phyloP scores from a whole-genome alignment of 1,140 invertebrate genomes.

The Acromyrmex charruanus region DNA sequence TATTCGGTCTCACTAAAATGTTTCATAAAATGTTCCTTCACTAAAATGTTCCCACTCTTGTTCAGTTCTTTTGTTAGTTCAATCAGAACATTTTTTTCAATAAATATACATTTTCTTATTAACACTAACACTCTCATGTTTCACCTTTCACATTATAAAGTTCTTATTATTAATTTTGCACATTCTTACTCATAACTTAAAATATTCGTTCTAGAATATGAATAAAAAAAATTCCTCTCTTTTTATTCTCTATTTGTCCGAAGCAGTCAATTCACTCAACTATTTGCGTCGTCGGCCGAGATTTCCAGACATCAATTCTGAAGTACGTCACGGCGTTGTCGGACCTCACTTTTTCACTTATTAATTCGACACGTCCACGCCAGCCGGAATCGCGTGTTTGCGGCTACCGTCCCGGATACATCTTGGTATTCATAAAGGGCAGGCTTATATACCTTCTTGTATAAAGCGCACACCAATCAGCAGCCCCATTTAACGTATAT shows the following conservation, averaged over 20 bases:
- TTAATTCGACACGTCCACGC: conserved; percentile 74
- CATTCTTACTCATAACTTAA: background rate
- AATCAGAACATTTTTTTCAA: too few relatives aligned
- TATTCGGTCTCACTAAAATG: too few relatives aligned
- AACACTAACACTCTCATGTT: background rate
- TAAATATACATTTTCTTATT: background rate
- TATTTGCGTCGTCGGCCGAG: conserved; percentile 25
- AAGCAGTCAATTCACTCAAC: conserved; percentile 34
- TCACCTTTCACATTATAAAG: background rate
- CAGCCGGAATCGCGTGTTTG: conserved; percentile 79
- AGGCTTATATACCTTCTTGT: conserved; percentile 54
- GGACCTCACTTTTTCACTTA: conserved; percentile 62
- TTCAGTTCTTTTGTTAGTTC: too few relatives aligned
- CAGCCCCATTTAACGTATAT: conserved; percentile 24
- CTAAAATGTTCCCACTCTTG: too few relatives aligned
- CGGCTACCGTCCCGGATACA: conserved; percentile 60
- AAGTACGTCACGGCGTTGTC: conserved; percentile 42
- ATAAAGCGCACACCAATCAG: conserved; percentile 32
- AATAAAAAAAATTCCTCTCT: background rate
- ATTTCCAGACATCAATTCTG: conserved; percentile 52
- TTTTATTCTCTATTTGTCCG: background rate
- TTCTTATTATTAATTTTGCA: background rate
- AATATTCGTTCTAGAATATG: background rate
- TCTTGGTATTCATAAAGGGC: conserved; percentile 85
- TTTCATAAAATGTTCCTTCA: too few relatives aligned